phyloP scores from a whole-genome alignment of 2,888 invertebrate genomes.

The Mactromeris polynyma region DNA sequence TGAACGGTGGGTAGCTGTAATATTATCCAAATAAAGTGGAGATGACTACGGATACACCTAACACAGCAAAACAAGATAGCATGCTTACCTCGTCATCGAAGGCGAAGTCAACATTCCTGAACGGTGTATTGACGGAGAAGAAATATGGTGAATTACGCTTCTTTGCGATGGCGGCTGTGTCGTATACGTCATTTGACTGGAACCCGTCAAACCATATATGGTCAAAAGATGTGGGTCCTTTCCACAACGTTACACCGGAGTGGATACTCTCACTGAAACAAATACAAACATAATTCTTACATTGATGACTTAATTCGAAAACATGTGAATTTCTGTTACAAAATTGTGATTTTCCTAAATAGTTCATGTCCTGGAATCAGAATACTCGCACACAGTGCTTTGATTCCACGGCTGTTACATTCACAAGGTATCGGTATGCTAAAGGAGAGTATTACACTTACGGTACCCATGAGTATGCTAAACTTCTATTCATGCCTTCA shows the following conservation, averaged over 20 bases:
- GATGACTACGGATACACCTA: no score
- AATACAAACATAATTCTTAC: no score
- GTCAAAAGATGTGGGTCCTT: conserved; percentile 36
- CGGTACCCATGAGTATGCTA: conserved; percentile 15
- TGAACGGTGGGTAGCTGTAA: no score
- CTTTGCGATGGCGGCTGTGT: conserved; percentile 41
- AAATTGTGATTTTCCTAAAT: no score
- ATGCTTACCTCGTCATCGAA: conserved; percentile 38
- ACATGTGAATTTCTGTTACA: no score
- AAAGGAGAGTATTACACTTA: conserved; percentile 26
- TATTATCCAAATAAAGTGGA: no score
- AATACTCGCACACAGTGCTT: no score
- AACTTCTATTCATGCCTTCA: conserved; percentile 24
- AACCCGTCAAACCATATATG: conserved; percentile 49
- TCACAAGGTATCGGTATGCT: no score
- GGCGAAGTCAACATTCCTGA: conserved; percentile 31
- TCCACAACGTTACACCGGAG: conserved; percentile 49
- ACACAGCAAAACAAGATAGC: no score
- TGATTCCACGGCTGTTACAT: no score
- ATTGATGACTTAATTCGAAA: no score
- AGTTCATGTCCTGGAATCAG: no score
- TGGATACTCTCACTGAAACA: not conserved
- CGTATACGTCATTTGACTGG: conserved; percentile 32
- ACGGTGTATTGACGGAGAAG: conserved; percentile 36
- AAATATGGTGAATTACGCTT: conserved; percentile 42